phyloP scores from a whole-genome alignment of 2,888 invertebrate genomes.

The Thecocarcelia acutangulata region DNA sequence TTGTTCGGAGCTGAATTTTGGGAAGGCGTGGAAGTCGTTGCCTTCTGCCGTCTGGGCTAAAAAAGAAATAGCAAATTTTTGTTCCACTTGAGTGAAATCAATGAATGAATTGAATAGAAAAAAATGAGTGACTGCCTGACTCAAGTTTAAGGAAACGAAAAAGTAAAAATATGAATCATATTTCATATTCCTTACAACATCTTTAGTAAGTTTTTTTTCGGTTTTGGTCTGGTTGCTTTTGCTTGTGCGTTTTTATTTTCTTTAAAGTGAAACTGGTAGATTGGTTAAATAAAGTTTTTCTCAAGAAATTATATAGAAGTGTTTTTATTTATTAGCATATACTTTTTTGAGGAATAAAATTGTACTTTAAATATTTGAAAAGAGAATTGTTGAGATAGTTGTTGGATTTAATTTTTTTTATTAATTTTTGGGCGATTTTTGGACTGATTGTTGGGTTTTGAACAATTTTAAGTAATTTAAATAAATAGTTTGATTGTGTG shows the following conservation, averaged over 20 bases:
- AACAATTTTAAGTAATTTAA: too few relatives aligned
- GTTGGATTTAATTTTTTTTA: not conserved
- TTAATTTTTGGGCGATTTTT: too few relatives aligned
- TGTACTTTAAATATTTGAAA: constrained; percentile 17
- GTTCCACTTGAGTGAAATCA: constrained; percentile 64
- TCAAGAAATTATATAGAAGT: constrained; percentile 16
- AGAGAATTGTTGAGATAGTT: not conserved
- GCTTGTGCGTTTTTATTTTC: not conserved
- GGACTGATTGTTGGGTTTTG: too few relatives aligned
- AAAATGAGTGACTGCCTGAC: constrained; percentile 44
- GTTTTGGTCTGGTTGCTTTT: constrained; percentile 10
- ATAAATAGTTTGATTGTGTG: too few relatives aligned
- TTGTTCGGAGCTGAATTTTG: constrained; percentile 50
- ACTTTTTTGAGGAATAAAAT: constrained; percentile 8
- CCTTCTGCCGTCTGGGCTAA: constrained; percentile 54
- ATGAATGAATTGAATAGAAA: constrained; percentile 57
- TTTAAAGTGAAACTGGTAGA: constrained; percentile 13
- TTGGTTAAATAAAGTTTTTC: constrained; percentile 16
- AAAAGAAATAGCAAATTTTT: constrained; percentile 32
- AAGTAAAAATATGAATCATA: constrained; percentile 36
- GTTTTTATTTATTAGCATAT: not conserved
- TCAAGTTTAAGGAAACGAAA: constrained; percentile 14
- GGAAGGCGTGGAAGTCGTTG: constrained; percentile 57
- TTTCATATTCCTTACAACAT: constrained; percentile 29
- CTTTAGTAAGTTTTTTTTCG: not conserved